Evolutionary conservation across 2,888 invertebrate species (phyloP).

Genomic region (Cinara cedri): DNA sequence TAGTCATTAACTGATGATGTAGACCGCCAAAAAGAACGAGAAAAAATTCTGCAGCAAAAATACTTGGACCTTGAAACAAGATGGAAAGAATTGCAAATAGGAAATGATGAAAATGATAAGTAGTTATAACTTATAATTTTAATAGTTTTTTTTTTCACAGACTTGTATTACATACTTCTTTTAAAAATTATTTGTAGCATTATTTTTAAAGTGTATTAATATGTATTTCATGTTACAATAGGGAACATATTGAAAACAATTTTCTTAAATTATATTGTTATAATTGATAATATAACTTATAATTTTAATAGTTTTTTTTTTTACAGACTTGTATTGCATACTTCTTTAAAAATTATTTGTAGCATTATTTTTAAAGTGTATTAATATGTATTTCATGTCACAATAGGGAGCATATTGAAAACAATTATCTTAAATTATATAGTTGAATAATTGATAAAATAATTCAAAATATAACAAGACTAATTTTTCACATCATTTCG

Average conservation of each 20-base stretch:
- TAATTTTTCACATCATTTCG: neutral
- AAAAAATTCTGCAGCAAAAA: constrained; percentile 82
- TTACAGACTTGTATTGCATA: too few species aligned
- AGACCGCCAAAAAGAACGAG: constrained; percentile 86
- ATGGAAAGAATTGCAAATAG: constrained; percentile 62
- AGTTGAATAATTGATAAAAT: constrained; percentile 10
- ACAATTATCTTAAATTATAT: neutral
- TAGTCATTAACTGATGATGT: constrained; percentile 90
- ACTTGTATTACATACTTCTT: too few species aligned
- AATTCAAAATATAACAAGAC: constrained; percentile 21
- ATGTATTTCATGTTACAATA: too few species aligned
- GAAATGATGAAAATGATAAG: neutral
- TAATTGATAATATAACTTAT: constrained; percentile 15
- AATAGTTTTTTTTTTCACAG: constrained; percentile 7
- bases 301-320: too few species aligned
- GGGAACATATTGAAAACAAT: too few species aligned
- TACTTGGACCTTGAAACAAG: constrained; percentile 78
- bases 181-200: neutral
- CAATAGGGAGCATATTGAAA: neutral
- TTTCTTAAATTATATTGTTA: too few species aligned
- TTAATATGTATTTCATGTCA: neutral
- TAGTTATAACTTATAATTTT: neutral
- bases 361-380: too few species aligned
- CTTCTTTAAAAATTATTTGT: too few species aligned
- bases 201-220: too few species aligned